Evolutionary conservation across 1,140 invertebrate species (phyloP), one percentile per base, ranked within the genome.

Genomic region (Micrasema minimum): DNA sequence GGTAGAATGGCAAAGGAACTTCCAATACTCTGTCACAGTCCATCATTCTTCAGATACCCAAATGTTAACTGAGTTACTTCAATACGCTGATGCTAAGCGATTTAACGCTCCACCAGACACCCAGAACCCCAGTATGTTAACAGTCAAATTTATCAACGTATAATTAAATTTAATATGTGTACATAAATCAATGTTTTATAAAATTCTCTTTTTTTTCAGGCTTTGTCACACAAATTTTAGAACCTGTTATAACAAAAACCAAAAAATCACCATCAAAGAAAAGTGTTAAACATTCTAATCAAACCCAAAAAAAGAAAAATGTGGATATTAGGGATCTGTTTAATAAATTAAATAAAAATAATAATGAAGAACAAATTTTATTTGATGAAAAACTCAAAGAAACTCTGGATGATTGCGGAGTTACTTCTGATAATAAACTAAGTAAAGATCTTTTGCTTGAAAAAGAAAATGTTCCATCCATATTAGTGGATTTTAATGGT

Each of bases 291-390:
- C 64, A 71, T 3, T 51, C 81, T 77, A 11, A 75, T 76, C 66
- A 23, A 41, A 71, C 75, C 77, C 51, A 76, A 20, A 77, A 77
- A 77, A 81, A 77, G 66, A 79, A 80, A 75, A 74, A 65, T 71
- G 76, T 78, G 38, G 87, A 83, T 71, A 85, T 79, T 71, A 77
- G 75, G 79, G 86, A 81, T 72, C 78, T 79, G 68, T 85, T 80
- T 78, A 85, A 79, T 72, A 86, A 77, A 31, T 75, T 78, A 4
- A 82, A 79, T 0, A 84, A 81, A 77, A 80, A 79, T 9, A 81
- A 80, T 10, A 81, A 81, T 74, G 79, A 74, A 76, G 72, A 71
- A 69, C 64, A 71, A 64, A 26, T 59, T 23, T 7, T 68, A 48
- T 74, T 68, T 65, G 38, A 67, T 22, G 45, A n/a, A 23, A 74